These are phyloP conservation scores for Philereme transversata DNA, from an alignment of 2,888 invertebrate species.

Conservation along the genomic window DNA sequence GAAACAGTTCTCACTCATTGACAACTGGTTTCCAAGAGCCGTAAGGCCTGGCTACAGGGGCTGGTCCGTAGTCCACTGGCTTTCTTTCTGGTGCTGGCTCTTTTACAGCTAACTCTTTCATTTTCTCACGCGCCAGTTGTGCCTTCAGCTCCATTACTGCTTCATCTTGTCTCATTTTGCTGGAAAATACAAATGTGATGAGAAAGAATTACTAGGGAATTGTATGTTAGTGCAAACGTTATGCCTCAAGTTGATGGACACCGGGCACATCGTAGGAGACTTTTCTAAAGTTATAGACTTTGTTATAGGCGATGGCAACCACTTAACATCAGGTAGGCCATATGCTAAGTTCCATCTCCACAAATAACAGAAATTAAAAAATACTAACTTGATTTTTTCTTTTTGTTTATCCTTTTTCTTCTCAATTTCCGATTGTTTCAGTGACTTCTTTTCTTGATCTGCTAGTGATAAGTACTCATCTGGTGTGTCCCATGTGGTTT, in stretches of 20 bases:
- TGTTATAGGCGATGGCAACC: too few relatives aligned
- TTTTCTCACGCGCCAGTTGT: constrained; percentile 73
- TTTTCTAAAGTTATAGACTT: too few relatives aligned
- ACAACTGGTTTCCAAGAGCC: constrained; percentile 90
- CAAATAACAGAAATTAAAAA: not conserved
- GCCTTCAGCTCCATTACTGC: constrained; percentile 65
- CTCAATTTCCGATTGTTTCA: constrained; percentile 61
- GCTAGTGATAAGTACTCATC: constrained; percentile 88
- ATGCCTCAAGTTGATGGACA: too few relatives aligned
- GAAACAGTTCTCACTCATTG: constrained; percentile 74
- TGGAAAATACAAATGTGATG: constrained; percentile 31
- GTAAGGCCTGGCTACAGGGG: constrained; percentile 86
- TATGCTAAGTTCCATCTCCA: too few relatives aligned
- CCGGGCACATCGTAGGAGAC: too few relatives aligned
- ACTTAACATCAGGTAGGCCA: too few relatives aligned
- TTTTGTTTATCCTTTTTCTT: constrained; percentile 63
- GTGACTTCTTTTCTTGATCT: constrained; percentile 85
- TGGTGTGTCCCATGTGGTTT: constrained; percentile 91
- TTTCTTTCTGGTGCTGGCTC: constrained; percentile 39
- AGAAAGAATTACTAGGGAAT: too few relatives aligned
- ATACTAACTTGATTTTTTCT: constrained; percentile 62
- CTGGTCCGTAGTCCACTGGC: constrained; percentile 71
- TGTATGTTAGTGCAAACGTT: too few relatives aligned
- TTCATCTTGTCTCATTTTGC: constrained; percentile 69
- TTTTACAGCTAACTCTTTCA: constrained; percentile 74